Percentiles rank a stretch among this genome's conserved stretches.
These are phyloP conservation scores for Thelaira solivaga DNA, from an alignment of 2,888 invertebrate genomes.

Conservation along the genomic window DNA sequence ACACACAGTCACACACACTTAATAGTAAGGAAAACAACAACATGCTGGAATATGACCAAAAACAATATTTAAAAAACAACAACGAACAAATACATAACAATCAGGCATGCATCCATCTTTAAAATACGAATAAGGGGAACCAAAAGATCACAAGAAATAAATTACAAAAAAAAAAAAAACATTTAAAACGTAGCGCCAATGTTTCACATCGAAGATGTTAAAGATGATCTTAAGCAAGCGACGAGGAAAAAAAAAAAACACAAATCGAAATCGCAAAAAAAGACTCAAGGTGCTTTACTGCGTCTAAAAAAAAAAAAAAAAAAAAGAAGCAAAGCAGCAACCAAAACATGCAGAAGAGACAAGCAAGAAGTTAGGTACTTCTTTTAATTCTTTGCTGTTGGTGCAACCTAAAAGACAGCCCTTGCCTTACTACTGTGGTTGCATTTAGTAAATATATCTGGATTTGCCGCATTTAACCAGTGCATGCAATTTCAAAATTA, in stretches of 20 bases:
- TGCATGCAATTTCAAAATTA: conserved; percentile 45
- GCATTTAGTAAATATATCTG: no score
- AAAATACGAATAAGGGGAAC: conserved; percentile 3
- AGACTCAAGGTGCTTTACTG: conserved; percentile 38
- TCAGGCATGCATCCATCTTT: conserved; percentile 38
- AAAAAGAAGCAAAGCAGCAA: conserved; percentile 19
- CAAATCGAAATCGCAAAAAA: conserved; percentile 16
- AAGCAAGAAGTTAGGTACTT: conserved; percentile 10
- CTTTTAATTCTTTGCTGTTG: conserved; percentile 7
- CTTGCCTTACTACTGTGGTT: conserved; percentile 51
- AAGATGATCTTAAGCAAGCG: conserved; percentile 60
- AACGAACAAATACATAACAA: conserved; percentile 13
- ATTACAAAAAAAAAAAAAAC: conserved; percentile 13
- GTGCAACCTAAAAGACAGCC: conserved; percentile 42
- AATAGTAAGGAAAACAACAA: conserved; percentile 11
- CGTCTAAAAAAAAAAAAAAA: no score
- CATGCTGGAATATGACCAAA: conserved; percentile 24
- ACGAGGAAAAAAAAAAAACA: not conserved
- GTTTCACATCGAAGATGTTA: conserved; percentile 59
- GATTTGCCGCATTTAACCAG: conserved; percentile 43
- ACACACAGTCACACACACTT: no score
- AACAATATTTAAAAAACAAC: conserved; percentile 20
- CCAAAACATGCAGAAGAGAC: conserved; percentile 22
- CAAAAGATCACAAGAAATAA: not conserved
- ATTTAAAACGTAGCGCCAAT: conserved; percentile 59